These are phyloP conservation scores for Pantala flavescens DNA, from an alignment of 1,140 invertebrate species.

Conservation along the genomic window DNA sequence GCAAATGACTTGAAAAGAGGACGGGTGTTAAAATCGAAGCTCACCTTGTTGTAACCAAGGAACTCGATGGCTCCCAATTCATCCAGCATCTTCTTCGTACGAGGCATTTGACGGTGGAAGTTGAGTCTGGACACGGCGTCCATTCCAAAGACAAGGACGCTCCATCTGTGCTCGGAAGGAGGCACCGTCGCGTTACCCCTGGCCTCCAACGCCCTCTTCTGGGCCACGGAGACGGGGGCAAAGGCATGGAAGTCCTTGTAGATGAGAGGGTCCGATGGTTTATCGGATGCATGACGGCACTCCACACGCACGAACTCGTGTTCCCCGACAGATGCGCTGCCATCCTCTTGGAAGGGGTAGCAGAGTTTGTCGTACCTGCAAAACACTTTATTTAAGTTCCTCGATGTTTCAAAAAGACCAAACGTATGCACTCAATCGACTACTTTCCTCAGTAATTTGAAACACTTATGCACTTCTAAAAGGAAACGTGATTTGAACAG, in stretches of 20 bases:
- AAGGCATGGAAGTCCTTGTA: constrained; percentile 62
- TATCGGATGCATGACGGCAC: constrained; percentile 38
- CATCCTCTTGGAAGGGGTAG: constrained; percentile 31
- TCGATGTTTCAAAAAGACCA: too few relatives aligned
- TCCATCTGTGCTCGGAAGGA: constrained; percentile 28
- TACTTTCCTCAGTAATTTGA: too few relatives aligned
- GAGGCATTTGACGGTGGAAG: constrained; percentile 69
- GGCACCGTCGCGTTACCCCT: constrained; percentile 19
- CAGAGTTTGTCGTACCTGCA: constrained; percentile 34
- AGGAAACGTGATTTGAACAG: too few relatives aligned
- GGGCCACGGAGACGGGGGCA: constrained; percentile 30
- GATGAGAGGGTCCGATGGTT: constrained; percentile 26
- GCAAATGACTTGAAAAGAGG: too few relatives aligned
- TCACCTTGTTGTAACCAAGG: constrained; percentile 63
- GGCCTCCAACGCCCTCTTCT: constrained; percentile 32
- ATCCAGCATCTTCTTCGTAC: constrained; percentile 50
- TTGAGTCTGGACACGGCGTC: constrained; percentile 79
- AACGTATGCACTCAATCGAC: too few relatives aligned
- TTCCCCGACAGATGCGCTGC: constrained; percentile 32
- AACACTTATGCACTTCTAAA: too few relatives aligned
- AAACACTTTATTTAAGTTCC: constrained; percentile 15
- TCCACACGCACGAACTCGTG: constrained; percentile 52
- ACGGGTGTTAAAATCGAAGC: neutral
- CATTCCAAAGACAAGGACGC: constrained; percentile 71
- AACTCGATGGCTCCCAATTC: constrained; percentile 54